Evolutionary conservation across 2,113 vertebrate species (phyloP).

Genomic region (Sturnus vulgaris): DNA sequence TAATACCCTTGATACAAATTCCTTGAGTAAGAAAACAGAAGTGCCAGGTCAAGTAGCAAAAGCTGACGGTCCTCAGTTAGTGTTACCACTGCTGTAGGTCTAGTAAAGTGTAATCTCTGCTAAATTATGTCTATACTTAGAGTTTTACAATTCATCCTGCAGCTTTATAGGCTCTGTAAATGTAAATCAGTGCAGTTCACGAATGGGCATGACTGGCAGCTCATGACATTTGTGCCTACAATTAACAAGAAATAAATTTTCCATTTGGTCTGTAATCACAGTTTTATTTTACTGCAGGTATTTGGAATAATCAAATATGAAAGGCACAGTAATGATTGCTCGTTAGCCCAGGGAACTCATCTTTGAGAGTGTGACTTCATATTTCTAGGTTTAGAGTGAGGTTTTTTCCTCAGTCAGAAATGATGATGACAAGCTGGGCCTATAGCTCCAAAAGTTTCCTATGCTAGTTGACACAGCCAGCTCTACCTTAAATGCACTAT

Average conservation of each 20-base stretch:
- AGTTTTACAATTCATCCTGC: conserved; percentile 10
- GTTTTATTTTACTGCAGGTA: background rate
- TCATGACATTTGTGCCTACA: background rate
- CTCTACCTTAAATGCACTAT: background rate
- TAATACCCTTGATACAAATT: conserved; percentile 35
- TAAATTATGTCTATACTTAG: background rate
- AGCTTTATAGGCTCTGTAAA: background rate
- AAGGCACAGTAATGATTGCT: accelerated
- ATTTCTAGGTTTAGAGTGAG: background rate
- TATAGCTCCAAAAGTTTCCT: background rate
- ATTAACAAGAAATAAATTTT: background rate
- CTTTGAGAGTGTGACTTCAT: background rate
- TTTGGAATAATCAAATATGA: background rate
- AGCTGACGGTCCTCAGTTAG: background rate
- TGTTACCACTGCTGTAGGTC: background rate
- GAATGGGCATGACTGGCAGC: background rate
- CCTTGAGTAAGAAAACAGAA: background rate
- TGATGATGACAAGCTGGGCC: background rate
- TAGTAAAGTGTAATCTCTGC: background rate
- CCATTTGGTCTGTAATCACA: background rate
- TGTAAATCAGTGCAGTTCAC: background rate
- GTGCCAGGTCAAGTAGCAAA: background rate
- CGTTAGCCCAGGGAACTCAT: background rate
- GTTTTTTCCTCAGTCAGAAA: background rate
- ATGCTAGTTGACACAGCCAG: background rate